Base-by-base conservation (phyloP, 2,113 vertebrate genomes). In the rat (Rattus norvegicus) region DNA sequence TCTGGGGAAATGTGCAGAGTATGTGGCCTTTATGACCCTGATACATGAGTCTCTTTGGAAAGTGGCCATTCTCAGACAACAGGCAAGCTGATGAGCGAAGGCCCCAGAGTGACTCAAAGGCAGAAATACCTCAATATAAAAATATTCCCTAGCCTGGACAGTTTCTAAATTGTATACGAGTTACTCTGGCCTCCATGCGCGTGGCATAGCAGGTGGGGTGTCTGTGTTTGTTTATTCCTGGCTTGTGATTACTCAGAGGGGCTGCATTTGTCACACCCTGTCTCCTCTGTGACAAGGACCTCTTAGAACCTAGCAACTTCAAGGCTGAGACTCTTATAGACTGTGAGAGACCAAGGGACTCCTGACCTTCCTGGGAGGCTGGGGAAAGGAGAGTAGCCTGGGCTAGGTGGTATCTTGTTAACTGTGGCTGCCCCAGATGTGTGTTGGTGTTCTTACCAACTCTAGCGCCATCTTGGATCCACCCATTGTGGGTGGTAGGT, bases 41-140 rank as follows among this genome's bases (percentile, higher is more conserved):
- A 20, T 30, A 20, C 75, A 67, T 87, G 81, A 95, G 88, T 89
- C 95, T 95, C 61, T 14, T 56, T 87, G 92, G 96, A 95, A 89
- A 93, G 59, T 69, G 93, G 89, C 95, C 97, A 88, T 97, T 97
- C 95, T 96, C 89, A 92, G 95, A 91, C 93, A 12, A 20, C 92
- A 97, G 95, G 86, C 92, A 84, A 8, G 88, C 84, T 30, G 26
- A 52, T 61, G 65, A 90, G 63, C 77, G 30, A 92, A 93, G 86
- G 95, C 95, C 95, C 95, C 47, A 97, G 91, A 86, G 96, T 19
- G 73, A 52, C 83, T 89, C 83, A 54, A 72, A 69, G 86, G 91
- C 94, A 98, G 91, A 98, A 98, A 98, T 98, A 97, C 76, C 91
- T 75, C 59, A 39, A 95, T 95, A 92, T 98, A 97, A 98, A 97